phyloP scores from a whole-genome alignment of 2,113 vertebrate genomes.

The Percina caprodes region DNA sequence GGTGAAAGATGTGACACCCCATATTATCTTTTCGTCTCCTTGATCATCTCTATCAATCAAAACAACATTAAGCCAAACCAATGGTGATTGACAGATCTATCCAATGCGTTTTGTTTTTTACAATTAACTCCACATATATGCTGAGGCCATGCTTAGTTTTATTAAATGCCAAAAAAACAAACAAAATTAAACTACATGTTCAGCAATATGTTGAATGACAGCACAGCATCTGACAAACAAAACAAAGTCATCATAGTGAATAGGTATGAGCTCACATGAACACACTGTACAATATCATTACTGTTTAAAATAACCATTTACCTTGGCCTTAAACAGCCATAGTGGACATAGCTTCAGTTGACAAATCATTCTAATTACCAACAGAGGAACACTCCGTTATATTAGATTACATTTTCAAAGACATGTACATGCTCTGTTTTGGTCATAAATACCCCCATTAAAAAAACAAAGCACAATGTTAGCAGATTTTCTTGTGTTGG shows the following conservation, averaged over 20 bases:
- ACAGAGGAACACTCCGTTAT: constrained; percentile 41
- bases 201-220: constrained; percentile 86
- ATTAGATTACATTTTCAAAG: constrained; percentile 65
- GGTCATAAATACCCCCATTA: constrained; percentile 78
- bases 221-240: constrained; percentile 85
- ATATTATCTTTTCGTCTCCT: not conserved
- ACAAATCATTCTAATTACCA: constrained; percentile 59
- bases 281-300: constrained; percentile 85
- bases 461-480: constrained; percentile 87
- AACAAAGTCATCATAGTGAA: constrained; percentile 79
- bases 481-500: constrained; percentile 56
- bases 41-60: not conserved
- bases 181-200: constrained; percentile 71
- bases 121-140: constrained; percentile 11
- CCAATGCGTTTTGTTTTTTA: not conserved
- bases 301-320: constrained; percentile 80
- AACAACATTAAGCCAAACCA: not conserved
- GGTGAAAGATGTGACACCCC: not conserved
- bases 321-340: constrained; percentile 88
- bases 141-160: constrained; percentile 94
- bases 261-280: constrained; percentile 82
- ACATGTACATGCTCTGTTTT: constrained; percentile 77
- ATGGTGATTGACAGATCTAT: not conserved
- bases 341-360: constrained; percentile 62
- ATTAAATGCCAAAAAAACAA: constrained; percentile 89